Evolutionary conservation across 2,888 invertebrate genomes (phyloP).

Genomic region (Byasa hedistus): DNA sequence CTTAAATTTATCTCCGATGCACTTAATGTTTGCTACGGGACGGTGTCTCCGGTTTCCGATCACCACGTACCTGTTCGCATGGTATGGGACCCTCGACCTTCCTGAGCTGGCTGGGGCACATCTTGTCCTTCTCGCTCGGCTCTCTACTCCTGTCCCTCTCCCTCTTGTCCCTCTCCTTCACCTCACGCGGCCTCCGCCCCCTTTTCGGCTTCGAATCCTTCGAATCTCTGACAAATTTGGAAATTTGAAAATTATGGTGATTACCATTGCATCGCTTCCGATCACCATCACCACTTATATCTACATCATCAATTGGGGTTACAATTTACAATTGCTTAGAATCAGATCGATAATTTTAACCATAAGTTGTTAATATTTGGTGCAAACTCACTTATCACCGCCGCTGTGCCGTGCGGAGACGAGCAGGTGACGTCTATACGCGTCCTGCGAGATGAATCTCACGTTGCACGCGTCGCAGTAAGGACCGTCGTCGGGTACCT

Average conservation of each 20-base stretch:
- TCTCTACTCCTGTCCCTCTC: conserved; percentile 38
- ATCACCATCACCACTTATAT: too few relatives aligned
- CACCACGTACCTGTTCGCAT: conserved; percentile 56
- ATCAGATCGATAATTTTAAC: too few relatives aligned
- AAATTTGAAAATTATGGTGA: too few relatives aligned
- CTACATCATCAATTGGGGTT: too few relatives aligned
- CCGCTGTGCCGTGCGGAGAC: conserved; percentile 59
- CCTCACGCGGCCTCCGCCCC: conserved; percentile 43
- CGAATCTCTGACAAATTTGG: conserved; percentile 37
- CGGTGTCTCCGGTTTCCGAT: too few relatives aligned
- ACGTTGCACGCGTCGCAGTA: conserved; percentile 61
- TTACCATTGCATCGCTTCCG: too few relatives aligned
- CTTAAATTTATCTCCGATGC: too few relatives aligned
- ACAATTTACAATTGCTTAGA: too few relatives aligned
- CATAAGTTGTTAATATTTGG: too few relatives aligned
- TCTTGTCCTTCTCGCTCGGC: conserved; percentile 39
- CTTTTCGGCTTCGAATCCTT: conserved; percentile 47
- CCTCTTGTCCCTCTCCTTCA: conserved; percentile 42
- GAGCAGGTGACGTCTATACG: conserved; percentile 52
- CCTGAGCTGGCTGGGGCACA: conserved; percentile 51
- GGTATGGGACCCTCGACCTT: conserved; percentile 62
- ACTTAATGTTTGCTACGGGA: too few relatives aligned
- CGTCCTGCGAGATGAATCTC: conserved; percentile 55
- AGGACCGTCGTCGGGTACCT: conserved; percentile 67
- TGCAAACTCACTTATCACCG: conserved; percentile 41